Conservation (phyloP, 2,797 vertebrate species). For the Varecia variegata region DNA sequence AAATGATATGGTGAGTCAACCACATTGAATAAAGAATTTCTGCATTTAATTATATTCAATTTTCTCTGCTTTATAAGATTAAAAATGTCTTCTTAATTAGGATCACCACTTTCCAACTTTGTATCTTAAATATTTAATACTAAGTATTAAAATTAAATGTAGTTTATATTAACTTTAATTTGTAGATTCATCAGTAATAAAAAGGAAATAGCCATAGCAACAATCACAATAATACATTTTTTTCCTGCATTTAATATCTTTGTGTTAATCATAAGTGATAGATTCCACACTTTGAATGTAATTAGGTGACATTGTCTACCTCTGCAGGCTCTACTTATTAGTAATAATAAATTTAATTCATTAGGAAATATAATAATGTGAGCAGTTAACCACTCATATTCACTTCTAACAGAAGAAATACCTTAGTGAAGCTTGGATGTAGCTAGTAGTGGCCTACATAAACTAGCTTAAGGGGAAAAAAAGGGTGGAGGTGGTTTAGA, state of each 20-base stretch:
- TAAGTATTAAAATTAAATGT: slow-evolving; percentile 15
- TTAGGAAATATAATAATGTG: neutral
- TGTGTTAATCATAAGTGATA: slow-evolving; percentile 29
- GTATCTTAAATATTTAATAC: slow-evolving; percentile 47
- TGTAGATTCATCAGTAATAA: neutral
- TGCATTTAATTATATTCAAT: neutral
- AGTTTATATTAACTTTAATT: slow-evolving; percentile 40
- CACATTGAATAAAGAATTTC: neutral
- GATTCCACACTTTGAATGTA: neutral
- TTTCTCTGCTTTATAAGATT: neutral
- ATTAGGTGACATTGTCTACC: neutral
- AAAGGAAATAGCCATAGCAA: slow-evolving; percentile 1
- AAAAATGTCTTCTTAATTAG: neutral
- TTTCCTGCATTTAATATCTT: neutral
- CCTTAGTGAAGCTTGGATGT: neutral
- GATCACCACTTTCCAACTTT: neutral
- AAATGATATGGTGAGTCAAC: neutral
- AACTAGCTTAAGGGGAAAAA: neutral
- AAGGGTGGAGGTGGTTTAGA: neutral
- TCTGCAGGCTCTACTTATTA: neutral
- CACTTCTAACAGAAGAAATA: neutral
- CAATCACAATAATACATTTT: neutral
- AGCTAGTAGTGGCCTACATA: neutral
- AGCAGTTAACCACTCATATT: neutral
- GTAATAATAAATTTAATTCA: neutral